A percentile compares a stretch with the other conserved stretches of the same genome.
Evolutionary conservation across 1,140 invertebrate species (phyloP).

Genomic region (Leucophenga varia): DNA sequence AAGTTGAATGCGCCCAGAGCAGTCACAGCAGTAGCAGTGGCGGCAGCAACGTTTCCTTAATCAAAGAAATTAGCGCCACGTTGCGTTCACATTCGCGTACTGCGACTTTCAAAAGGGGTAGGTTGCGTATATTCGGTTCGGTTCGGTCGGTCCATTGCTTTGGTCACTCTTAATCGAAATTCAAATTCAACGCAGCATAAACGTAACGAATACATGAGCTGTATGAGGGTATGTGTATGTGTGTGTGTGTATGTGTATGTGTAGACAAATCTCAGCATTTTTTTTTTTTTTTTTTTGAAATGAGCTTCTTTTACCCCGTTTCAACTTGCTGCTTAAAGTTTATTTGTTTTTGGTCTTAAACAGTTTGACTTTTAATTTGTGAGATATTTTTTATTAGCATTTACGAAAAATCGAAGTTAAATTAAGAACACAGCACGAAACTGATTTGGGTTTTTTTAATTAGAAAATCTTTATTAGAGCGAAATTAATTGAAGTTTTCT

Average conservation of each 20-base stretch:
- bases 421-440: not conserved
- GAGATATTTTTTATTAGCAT: not conserved
- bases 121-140: not conserved
- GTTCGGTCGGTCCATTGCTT: not conserved
- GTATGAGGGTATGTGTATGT: not conserved
- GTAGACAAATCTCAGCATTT: not conserved
- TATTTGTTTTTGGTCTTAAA: conserved; percentile 50
- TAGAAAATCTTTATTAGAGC: too few relatives aligned
- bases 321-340: conserved; percentile 31
- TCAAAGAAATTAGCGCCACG: conserved; percentile 53
- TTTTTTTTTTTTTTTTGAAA: too few relatives aligned
- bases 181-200: conserved; percentile 42
- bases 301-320: conserved; percentile 17
- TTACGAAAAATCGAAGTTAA: too few relatives aligned
- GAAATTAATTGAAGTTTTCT: too few relatives aligned
- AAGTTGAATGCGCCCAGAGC: not conserved
- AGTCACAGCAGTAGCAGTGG: conserved; percentile 13
- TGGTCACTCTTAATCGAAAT: conserved; percentile 17
- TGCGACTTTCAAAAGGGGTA: conserved; percentile 8
- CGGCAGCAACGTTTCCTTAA: conserved; percentile 32
- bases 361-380: conserved; percentile 53
- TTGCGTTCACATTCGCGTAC: conserved; percentile 31
- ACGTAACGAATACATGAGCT: not conserved
- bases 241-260: not conserved
- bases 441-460: not conserved